phyloP scores from a whole-genome alignment of 2,797 vertebrate genomes.

The Rhinogobio ventralis region DNA sequence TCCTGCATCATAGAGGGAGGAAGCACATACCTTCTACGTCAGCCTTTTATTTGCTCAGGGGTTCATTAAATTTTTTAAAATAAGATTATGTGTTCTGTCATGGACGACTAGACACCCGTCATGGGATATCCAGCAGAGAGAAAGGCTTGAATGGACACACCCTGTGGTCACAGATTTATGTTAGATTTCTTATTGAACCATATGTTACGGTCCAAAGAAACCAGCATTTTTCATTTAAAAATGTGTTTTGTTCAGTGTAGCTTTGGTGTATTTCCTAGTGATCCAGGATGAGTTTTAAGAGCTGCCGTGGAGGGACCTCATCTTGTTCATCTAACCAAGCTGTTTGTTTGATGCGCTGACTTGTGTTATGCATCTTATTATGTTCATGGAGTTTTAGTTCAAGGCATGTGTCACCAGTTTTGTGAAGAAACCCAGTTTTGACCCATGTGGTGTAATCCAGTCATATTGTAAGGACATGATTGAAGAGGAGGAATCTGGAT shows the following conservation, averaged over 20 bases:
- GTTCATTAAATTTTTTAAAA: conserved; percentile 57
- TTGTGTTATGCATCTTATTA: neutral
- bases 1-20: conserved; percentile 4
- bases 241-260: conserved; percentile 3
- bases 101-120: conserved; percentile 82
- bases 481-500: too few species aligned
- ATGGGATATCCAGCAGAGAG: conserved; percentile 87
- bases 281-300: conserved; percentile 51
- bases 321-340: neutral
- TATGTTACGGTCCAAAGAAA: neutral
- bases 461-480: neutral
- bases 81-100: conserved; percentile 67
- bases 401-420: neutral
- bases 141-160: conserved; percentile 82
- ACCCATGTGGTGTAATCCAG: neutral
- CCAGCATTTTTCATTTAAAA: conserved; percentile 32
- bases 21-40: neutral
- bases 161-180: conserved; percentile 52
- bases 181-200: neutral
- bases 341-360: neutral
- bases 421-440: neutral
- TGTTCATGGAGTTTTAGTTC: neutral
- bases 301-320: neutral
- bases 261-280: conserved; percentile 24
- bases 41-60: neutral